These are phyloP conservation scores for Dryas iulia DNA, from an alignment of 1,140 invertebrate species.

Conservation along the genomic window DNA sequence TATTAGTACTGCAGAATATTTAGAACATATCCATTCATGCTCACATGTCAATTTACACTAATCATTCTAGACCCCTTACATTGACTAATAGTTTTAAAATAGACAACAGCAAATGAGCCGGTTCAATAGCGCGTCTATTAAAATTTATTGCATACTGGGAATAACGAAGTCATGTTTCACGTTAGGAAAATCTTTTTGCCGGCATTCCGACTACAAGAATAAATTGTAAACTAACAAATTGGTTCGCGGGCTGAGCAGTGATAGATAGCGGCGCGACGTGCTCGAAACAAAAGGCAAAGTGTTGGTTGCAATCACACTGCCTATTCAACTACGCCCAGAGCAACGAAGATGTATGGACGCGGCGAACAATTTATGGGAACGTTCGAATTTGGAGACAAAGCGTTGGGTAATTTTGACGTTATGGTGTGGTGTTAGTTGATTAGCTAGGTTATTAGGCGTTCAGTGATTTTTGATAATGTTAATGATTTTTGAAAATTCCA, in stretches of 20 bases:
- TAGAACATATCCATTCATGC: neutral
- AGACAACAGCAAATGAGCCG: slow-evolving; percentile 11
- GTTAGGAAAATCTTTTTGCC: slow-evolving; percentile 45
- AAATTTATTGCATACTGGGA: slow-evolving; percentile 38
- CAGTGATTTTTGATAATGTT: too few species aligned
- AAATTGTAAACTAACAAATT: slow-evolving; percentile 70
- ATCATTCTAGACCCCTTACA: neutral
- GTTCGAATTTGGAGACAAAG: slow-evolving; percentile 17
- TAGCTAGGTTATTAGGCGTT: too few species aligned
- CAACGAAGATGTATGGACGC: slow-evolving; percentile 40
- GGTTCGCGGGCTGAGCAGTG: slow-evolving; percentile 58
- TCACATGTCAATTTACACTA: neutral
- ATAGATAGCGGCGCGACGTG: slow-evolving; percentile 70
- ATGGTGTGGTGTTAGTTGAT: neutral
- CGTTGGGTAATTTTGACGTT: neutral
- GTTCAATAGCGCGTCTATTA: slow-evolving; percentile 31
- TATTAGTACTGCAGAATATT: neutral
- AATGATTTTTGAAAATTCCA: too few species aligned
- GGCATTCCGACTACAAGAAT: slow-evolving; percentile 55
- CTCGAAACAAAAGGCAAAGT: slow-evolving; percentile 68
- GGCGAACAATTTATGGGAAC: slow-evolving; percentile 32
- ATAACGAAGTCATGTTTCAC: slow-evolving; percentile 46
- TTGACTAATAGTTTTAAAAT: slow-evolving; percentile 19
- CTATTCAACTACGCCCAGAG: slow-evolving; percentile 58
- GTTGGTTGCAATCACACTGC: slow-evolving; percentile 67